phyloP scores from a whole-genome alignment of 2,888 invertebrate genomes.

The Epirrita christyi region DNA sequence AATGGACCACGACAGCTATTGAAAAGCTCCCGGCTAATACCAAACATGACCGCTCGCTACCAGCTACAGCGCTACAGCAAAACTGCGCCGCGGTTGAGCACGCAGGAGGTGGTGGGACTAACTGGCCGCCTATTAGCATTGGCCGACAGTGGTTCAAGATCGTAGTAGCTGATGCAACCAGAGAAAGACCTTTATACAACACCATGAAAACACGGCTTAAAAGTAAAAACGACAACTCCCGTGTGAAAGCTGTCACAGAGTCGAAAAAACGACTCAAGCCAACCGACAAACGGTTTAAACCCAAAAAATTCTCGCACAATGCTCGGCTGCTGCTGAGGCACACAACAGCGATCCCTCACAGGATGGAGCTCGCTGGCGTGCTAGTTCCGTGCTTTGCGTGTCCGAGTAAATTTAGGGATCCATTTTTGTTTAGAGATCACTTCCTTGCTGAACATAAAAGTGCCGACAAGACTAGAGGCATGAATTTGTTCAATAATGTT shows the following conservation, averaged over 20 bases:
- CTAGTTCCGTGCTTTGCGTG: conserved; percentile 21
- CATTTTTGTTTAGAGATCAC: conserved; percentile 32
- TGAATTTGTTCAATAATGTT: conserved; percentile 15
- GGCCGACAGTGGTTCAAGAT: background rate
- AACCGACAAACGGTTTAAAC: background rate
- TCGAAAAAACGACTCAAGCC: background rate
- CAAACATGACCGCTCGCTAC: background rate
- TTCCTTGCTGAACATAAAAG: conserved; percentile 29
- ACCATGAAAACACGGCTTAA: background rate
- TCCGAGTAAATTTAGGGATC: conserved; percentile 19
- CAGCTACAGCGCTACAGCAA: too few species aligned
- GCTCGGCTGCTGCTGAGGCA: conserved; percentile 14
- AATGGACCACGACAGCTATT: conserved; percentile 3
- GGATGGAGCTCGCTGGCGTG: conserved; percentile 1
- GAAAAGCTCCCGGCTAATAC: background rate
- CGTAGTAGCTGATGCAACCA: background rate
- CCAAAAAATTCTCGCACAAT: conserved; percentile 4
- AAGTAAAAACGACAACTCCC: background rate
- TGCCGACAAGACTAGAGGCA: conserved; percentile 27
- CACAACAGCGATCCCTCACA: conserved; percentile 22
- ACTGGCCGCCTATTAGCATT: background rate
- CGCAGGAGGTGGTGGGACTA: background rate
- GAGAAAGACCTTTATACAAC: background rate
- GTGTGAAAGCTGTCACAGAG: background rate
- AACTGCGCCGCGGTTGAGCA: background rate